Percentiles rank a stretch among this genome's conserved stretches.
Evolutionary conservation across 37 sponge, comb jelly and placozoan species (phyloP).

Genomic region (Diacarnus erythraeanus): DNA sequence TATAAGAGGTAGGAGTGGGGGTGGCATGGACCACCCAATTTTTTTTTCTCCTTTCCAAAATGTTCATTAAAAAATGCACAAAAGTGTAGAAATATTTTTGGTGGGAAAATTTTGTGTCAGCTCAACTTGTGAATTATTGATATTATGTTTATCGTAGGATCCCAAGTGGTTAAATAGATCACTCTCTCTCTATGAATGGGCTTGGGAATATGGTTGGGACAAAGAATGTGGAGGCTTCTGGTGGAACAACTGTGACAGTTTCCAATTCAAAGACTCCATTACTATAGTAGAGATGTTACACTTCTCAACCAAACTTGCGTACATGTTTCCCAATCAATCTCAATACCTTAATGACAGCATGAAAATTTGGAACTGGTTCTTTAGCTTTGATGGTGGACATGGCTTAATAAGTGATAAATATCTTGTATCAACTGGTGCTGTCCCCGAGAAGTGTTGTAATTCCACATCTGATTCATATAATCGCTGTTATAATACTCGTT

Average conservation of each 20-base stretch:
- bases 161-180: slow-evolving; percentile 37
- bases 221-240: slow-evolving; percentile 40
- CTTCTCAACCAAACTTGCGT: slow-evolving; percentile 24
- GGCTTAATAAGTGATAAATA: slow-evolving; percentile 36
- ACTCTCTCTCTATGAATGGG: slow-evolving; percentile 33
- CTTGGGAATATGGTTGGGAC: slow-evolving; percentile 42
- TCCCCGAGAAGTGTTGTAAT: slow-evolving; percentile 47
- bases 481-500: background rate
- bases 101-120: background rate
- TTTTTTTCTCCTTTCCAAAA: no score
- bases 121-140: no score
- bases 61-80: background rate
- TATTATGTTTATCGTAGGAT: slow-evolving; percentile 8
- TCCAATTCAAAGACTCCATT: slow-evolving; percentile 38
- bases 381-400: slow-evolving; percentile 40
- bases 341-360: background rate
- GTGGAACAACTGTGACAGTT: slow-evolving; percentile 25
- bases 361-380: slow-evolving; percentile 50
- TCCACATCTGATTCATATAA: background rate
- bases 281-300: slow-evolving; percentile 46
- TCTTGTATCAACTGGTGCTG: slow-evolving; percentile 43
- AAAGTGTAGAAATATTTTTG: background rate
- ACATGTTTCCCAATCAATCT: slow-evolving; percentile 23
- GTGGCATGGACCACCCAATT: no score
- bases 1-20: no score